Evolutionary conservation across 1,140 invertebrate genomes (phyloP), one percentile per base, ranked within the genome.

Genomic region (Caenorhabditis elegans): DNA sequence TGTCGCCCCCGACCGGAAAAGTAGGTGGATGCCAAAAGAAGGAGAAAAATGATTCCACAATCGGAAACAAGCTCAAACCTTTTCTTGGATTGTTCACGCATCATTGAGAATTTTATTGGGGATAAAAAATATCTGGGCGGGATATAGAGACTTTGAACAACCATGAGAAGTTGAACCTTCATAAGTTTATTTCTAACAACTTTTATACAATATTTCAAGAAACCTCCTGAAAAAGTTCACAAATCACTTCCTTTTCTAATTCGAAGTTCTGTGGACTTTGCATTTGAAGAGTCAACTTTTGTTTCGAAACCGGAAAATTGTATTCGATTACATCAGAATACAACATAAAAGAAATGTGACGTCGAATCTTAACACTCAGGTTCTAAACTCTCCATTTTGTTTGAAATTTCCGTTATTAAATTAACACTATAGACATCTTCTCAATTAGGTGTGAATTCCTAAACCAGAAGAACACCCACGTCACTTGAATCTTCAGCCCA

Each of bases 251-350:
- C n/a, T n/a, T n/a, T 43, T 8, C 6, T 43, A 5, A 43, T 43
- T 43, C 15, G 15, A 43, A 8, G 5, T 43, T 43, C 39, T 43
- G 39, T 5, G 39, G 15, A 24, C 19, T 70, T 70, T n/a, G 34
- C 36, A 70, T 39, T 70, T 17, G 11, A 70, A 34, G 43, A 70
- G 19, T 26, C 51, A 55, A 55, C 10, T 10, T 11, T 15, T 6
- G 22, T 28, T 55, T 43, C 26, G 24, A 34, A 28, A 34, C 60
- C 60, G 31, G 34, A 39, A 70, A 70, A 11, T 17, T 11, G 60
- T 70, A 70, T 70, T 70, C 60, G 34, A n/a, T 70, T 70, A 70
- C 60, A 70, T 70, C 31, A 70, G n/a, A 43, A 70, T 31, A 36
- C 17, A 70, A 31, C 31, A 39, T 11, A 36, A 43, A 0, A 17